Percentiles rank a stretch among this genome's conserved stretches.
Evolutionary conservation across 2,888 invertebrate species (phyloP).

Genomic region (Dinocampus coccinellae): DNA sequence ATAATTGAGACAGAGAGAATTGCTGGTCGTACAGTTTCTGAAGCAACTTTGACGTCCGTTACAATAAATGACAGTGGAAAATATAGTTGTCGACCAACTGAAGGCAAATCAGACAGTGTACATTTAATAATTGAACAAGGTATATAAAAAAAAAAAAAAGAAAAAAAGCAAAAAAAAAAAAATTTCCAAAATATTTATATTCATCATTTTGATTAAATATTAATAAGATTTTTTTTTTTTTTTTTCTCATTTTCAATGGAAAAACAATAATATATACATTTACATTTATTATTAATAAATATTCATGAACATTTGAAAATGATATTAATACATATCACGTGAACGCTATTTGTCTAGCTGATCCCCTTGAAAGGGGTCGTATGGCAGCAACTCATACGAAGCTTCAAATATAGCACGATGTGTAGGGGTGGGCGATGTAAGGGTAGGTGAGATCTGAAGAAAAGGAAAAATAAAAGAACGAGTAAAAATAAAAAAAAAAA

Average conservation of each 20-base stretch:
- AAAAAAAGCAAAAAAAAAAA: too few species aligned
- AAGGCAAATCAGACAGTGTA: slow-evolving; percentile 73
- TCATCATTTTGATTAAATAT: too few species aligned
- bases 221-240: neutral
- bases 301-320: slow-evolving; percentile 48
- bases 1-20: slow-evolving; percentile 77
- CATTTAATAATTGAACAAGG: slow-evolving; percentile 77
- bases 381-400: neutral
- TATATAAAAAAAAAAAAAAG: too few species aligned
- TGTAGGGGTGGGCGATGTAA: slow-evolving; percentile 18
- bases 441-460: neutral
- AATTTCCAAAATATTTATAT: too few species aligned
- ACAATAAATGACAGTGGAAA: slow-evolving; percentile 72
- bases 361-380: slow-evolving; percentile 49
- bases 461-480: neutral
- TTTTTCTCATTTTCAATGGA: too few species aligned
- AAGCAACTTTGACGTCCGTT: slow-evolving; percentile 75
- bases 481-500: slow-evolving; percentile 16
- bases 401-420: slow-evolving; percentile 10
- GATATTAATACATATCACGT: slow-evolving; percentile 60
- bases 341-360: slow-evolving; percentile 61
- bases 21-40: slow-evolving; percentile 73
- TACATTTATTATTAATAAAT: slow-evolving; percentile 26
- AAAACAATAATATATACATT: too few species aligned
- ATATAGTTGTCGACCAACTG: slow-evolving; percentile 78